Base-by-base conservation (phyloP, 2,797 vertebrate species). In the Pygocentrus nattereri region DNA sequence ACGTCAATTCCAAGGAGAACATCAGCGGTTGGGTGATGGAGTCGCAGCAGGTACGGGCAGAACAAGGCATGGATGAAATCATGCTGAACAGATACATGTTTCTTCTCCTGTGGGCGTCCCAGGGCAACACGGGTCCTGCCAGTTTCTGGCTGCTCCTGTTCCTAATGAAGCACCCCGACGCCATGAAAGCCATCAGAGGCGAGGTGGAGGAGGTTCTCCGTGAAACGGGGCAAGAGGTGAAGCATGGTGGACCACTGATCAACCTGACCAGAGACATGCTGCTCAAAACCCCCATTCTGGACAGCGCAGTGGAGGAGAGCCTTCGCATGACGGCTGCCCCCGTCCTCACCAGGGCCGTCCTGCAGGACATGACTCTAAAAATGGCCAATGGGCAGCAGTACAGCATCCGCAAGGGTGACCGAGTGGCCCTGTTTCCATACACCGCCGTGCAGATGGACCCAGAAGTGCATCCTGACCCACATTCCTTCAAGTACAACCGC, bases 101-200 rank as follows among this genome's bases (percentile, higher is more conserved):
- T 70, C 69, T 97, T 84, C 93, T 98, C 2, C 95, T 99, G 13
- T 99, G 97, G 97, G 97, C 96, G 0, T 97, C 97, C 44, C 97
- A 98, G 85, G 92, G 97, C 1, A 99, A 99, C 88, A 98, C 96
- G 0, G 97, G 97, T 0, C 96, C 97, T 0, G 87, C 95, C 4
- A 80, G 96, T 0, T 98, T 99, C 90, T 99, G 97, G 97, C 90
- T 96, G n/a, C 94, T 98, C 19, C 75, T 97, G 0, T 95, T 92
- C 81, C 93, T 99, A n/a, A 91, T 98, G 93, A 97, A 97, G 76
- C 79, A 97, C n/a, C 94, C 95, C 5, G 93, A 96, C 0, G 97
- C 97, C 21, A 93, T 98, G 95, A 76, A 27, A 41, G 96, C 95
- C 2, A 93, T 97, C 62, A 93, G 77, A 80, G 84, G 84, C 0